These are phyloP conservation scores for Oreamnos americanus DNA, from an alignment of 2,113 vertebrate species.

Conservation along the genomic window DNA sequence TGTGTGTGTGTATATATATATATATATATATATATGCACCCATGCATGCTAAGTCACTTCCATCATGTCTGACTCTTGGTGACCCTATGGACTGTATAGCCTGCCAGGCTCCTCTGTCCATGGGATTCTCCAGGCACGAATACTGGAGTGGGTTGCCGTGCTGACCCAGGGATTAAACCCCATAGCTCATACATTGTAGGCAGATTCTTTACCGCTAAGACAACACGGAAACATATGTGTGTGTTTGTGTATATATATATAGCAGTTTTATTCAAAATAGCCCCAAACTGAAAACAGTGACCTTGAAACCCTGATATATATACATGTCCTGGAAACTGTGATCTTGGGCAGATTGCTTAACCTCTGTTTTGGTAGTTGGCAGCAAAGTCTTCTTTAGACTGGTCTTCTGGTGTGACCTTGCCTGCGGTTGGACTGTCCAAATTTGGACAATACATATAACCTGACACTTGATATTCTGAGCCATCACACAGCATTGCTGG, in stretches of 20 bases:
- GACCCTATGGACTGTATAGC: not conserved
- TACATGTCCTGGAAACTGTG: not conserved
- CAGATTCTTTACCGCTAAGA: not conserved
- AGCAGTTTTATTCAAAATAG: not conserved
- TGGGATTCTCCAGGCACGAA: not conserved
- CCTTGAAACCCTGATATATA: not conserved
- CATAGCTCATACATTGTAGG: not conserved
- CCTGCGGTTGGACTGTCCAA: not conserved
- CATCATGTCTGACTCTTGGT: not conserved
- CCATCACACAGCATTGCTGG: not conserved
- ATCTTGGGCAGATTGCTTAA: not conserved
- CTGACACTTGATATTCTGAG: not conserved
- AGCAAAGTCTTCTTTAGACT: not conserved
- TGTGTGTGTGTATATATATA: no score
- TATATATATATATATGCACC: not conserved
- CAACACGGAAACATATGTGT: not conserved
- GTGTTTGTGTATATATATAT: not conserved
- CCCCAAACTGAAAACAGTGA: not conserved
- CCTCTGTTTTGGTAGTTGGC: not conserved
- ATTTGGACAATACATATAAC: not conserved
- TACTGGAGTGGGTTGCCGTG: not conserved
- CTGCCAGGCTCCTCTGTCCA: not conserved
- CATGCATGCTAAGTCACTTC: not conserved
- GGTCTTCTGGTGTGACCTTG: not conserved
- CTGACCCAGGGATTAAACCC: not conserved